Base-by-base conservation (phyloP, 2,113 vertebrate species). In the Coptodon bakossiorum region DNA sequence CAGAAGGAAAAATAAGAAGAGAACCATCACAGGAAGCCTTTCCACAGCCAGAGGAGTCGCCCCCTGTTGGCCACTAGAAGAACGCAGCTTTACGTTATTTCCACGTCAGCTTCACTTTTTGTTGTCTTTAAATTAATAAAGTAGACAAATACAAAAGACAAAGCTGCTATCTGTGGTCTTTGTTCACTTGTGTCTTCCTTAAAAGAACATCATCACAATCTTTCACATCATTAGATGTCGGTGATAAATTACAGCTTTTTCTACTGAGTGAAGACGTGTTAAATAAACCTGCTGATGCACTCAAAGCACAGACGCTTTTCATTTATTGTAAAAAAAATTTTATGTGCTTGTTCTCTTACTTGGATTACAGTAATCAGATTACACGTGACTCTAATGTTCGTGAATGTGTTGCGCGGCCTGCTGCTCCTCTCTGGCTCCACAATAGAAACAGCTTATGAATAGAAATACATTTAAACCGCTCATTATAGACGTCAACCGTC, bases 401-500 rank as follows among this genome's bases (percentile, higher is more conserved):
- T 61, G 73, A 83, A 40, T 79, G 80, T 71, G 45, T 38, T 53
- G 56, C 4, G 7, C 29, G 73, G 82, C 63, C 76, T 54, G 27
- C 54, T 54, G 76, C 71, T 91, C 38, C 36, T 9, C 66, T 71
- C 12, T 24, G 38, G 31, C 83, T 59, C 31, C 81, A 88, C 48
- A 84, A 80, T 40, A 54, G 84, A 85, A 86, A 76, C 68, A 29
- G 85, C 83, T 87, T 87, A 81, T 88, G 86, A 92, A 71, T 86
- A 85, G 84, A 93, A 93, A 92, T 92, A 90, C 90, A 92, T 94
- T 89, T 90, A 93, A 94, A 92, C 87, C 11, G 16, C 90, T 93
- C 89, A 92, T 94, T 94, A 91, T 50, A 68, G 84, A 80, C 38
- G 31, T 92, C 84, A 88, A 3, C 85, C 89, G 90, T 94, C 91